Percentiles rank a stretch among this genome's conserved stretches.
phyloP scores from a whole-genome alignment of 2,113 vertebrate species.

The Xyliphius kryptos region DNA sequence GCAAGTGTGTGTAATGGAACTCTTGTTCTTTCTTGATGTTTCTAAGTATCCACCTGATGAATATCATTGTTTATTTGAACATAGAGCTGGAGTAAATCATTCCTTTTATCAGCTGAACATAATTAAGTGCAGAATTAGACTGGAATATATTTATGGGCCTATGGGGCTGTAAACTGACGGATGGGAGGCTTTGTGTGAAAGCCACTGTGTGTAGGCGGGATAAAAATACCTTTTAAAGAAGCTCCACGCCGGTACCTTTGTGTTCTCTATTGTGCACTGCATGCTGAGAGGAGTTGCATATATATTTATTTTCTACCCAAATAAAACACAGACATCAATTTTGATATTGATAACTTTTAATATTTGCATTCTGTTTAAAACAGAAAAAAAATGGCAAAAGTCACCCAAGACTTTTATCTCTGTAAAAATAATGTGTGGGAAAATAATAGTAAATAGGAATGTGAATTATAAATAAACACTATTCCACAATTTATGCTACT shows the following conservation, averaged over 20 bases:
- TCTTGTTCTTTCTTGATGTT: neutral
- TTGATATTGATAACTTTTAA: no score
- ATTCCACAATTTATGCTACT: no score
- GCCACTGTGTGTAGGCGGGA: conserved; percentile 5
- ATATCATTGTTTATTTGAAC: conserved; percentile 18
- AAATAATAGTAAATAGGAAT: no score
- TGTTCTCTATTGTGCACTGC: neutral
- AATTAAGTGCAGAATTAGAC: conserved; percentile 40
- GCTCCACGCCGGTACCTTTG: no score
- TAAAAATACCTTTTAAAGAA: conserved; percentile 41
- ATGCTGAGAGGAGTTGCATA: neutral
- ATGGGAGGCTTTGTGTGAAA: conserved; percentile 18
- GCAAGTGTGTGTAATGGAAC: conserved; percentile 6
- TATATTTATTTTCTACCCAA: no score
- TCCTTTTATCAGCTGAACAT: conserved; percentile 24
- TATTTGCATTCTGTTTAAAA: no score
- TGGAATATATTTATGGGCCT: conserved; percentile 29
- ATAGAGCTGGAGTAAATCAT: conserved; percentile 15
- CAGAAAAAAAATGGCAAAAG: no score
- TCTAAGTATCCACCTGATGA: neutral
- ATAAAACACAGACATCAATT: no score
- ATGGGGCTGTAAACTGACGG: conserved; percentile 11
- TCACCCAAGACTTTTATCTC: no score
- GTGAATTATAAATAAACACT: no score
- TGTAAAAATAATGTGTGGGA: no score